Percentiles rank a stretch among this genome's conserved stretches.
These are phyloP conservation scores for Acleris emargana DNA, from an alignment of 2,888 invertebrate species.

Conservation along the genomic window DNA sequence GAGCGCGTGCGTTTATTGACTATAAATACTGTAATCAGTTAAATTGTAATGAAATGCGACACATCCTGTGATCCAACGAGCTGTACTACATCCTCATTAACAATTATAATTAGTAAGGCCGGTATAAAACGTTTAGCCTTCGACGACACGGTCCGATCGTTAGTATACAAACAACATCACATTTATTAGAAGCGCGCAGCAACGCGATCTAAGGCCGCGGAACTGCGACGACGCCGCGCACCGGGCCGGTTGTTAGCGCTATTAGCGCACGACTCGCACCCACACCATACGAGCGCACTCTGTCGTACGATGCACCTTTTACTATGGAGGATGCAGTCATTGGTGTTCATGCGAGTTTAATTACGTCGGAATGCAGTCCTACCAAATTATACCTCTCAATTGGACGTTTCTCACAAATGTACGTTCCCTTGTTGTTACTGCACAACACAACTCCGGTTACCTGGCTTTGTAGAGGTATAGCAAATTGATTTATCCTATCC, in stretches of 20 bases:
- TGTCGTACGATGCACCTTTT: conserved; percentile 2
- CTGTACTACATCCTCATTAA: conserved; percentile 73
- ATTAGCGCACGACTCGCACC: neutral
- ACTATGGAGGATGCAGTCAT: neutral
- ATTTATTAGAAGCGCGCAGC: conserved; percentile 6
- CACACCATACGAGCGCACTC: too few relatives aligned
- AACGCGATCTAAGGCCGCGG: neutral
- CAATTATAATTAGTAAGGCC: conserved; percentile 63
- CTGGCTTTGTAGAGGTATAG: neutral
- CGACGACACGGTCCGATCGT: conserved; percentile 44
- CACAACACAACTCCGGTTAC: neutral
- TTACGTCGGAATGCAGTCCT: conserved; percentile 7
- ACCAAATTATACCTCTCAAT: conserved; percentile 16
- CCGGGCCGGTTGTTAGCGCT: neutral
- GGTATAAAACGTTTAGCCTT: conserved; percentile 64
- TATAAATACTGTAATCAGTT: neutral
- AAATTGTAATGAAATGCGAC: conserved; percentile 44
- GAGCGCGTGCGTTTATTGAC: neutral
- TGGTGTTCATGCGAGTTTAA: conserved; percentile 3
- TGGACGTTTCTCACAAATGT: neutral
- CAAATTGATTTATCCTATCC: too few relatives aligned
- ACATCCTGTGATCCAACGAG: conserved; percentile 49
- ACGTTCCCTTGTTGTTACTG: neutral
- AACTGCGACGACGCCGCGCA: conserved; percentile 7
- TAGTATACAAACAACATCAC: conserved; percentile 48